Evolutionary conservation across 2,888 invertebrate genomes (phyloP).

Genomic region (Epirrhoe alternata): DNA sequence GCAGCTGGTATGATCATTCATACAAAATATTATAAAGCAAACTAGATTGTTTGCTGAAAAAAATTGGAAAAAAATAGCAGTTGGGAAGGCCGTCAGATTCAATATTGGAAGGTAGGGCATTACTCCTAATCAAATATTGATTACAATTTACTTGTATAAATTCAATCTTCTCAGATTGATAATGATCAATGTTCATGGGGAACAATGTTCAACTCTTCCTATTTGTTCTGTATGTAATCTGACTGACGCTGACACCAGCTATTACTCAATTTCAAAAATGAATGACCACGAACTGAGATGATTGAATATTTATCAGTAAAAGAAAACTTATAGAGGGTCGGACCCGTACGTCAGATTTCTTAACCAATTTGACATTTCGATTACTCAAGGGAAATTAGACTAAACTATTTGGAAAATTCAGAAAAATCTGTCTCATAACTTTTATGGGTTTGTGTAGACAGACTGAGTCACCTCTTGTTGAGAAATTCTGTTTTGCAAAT

Average conservation of each 20-base stretch:
- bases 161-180: no score
- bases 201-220: no score
- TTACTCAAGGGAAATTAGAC: conserved; percentile 8
- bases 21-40: no score
- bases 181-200: no score
- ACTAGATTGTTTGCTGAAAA: no score
- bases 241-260: no score
- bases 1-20: not conserved
- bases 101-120: not conserved
- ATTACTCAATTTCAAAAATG: not conserved
- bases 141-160: no score
- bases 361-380: conserved; percentile 9
- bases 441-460: not conserved
- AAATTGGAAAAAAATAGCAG: no score
- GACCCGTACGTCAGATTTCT: conserved; percentile 7
- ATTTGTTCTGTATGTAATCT: no score
- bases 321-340: not conserved
- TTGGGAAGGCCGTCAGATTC: no score
- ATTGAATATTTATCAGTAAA: not conserved
- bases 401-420: conserved; percentile 8
- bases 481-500: not conserved
- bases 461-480: not conserved
- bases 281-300: not conserved
- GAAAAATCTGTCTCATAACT: not conserved
- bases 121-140: no score